Base-by-base conservation (phyloP, 92 coral and sea anemone genomes). In the Palythoa heliodiscus region DNA sequence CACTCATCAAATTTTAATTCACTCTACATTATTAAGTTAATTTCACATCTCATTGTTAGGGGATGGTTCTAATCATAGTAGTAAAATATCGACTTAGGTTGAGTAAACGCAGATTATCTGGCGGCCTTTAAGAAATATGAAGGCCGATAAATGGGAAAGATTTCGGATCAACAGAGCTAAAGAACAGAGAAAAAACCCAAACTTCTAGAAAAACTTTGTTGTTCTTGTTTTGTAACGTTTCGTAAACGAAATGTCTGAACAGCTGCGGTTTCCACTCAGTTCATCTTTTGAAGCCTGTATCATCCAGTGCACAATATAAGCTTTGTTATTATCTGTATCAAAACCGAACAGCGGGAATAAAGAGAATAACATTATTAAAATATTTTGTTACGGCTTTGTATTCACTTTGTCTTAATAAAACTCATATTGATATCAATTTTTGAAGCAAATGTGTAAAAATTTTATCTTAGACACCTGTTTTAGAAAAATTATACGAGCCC, bases 1-100 rank as follows among this genome's bases (percentile, higher is more conserved):
- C 60, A 29, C 25, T 69, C 89, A 88, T 91, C 57, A 90, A 90
- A 84, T 71, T 94, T 94, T 92, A 85, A 94, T 94, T 92, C 83
- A 87, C 87, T 60, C 66, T 23, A 47, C 74, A 85, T 47, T 66
- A 89, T 93, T 93, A 87, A 82, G 81, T 86, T 82, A 89, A 86
- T 86, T 90, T 83, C 83, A 66, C 77, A 82, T 83, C 69, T 78
- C 77, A 92, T 90, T 92, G 93, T 89, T 39, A 61, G 75, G 70
- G 68, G 82, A 80, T 64, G 73, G 11, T 40, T 47, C 74, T 67
- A 48, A 80, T 80, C 75, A 80, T 80, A 70, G 57, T 11, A 80
- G 63, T 48, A 66, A 80, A 80, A 17, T 23, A 80, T 70, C 74
- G 13, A 6, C 84, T 80, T 38, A 66, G 25, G 58, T 80, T 29